Evolutionary conservation across 2,797 vertebrate genomes (phyloP), one percentile per base, ranked within the genome.

Genomic region (Pipistrellus kuhlii): DNA sequence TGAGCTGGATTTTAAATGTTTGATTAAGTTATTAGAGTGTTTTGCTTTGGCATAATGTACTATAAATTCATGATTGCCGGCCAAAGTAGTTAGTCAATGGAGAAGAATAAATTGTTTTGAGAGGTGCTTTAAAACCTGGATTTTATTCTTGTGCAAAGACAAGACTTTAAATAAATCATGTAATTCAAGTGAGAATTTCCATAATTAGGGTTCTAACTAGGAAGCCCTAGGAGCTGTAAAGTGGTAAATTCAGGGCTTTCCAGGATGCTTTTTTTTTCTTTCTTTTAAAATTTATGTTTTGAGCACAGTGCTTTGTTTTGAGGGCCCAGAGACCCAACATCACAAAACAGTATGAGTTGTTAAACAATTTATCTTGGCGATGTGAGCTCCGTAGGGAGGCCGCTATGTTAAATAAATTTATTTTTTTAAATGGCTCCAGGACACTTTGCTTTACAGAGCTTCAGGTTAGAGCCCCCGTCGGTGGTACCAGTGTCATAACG

Each of bases 121-220:
- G 95, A 96, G 94, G 85, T 96, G 93, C 95, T 97, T 97, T 93
- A 92, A 96, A 98, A 96, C 97, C 93, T 97, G 96, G 95, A 88
- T 96, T 97, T 97, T 92, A 95, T 97, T 97, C 96, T 97, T 69
- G 77, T 94, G 89, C 77, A 96, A 94, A 95, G 96, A 97, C 30
- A 53, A 41, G 85, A 55, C 91, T 97, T 98, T 97, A 97, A 98
- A 98, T 97, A 98, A 98, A 97, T 97, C 96, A 96, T 96, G 94
- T 57, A 97, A 96, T 97, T 92, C 78, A 97, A 95, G 95, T 95
- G 97, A 96, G 96, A 95, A 97, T 97, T 97, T 97, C 96, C 66
- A 18, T 96, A 97, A 97, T 97, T 97, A 88, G 97, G 77, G 9
- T 89, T 97, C 96, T 97, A 94, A 96, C 93, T 64, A 94, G 95